Evolutionary conservation across 1,140 invertebrate species (phyloP).

Genomic region (Drosophila guanche): DNA sequence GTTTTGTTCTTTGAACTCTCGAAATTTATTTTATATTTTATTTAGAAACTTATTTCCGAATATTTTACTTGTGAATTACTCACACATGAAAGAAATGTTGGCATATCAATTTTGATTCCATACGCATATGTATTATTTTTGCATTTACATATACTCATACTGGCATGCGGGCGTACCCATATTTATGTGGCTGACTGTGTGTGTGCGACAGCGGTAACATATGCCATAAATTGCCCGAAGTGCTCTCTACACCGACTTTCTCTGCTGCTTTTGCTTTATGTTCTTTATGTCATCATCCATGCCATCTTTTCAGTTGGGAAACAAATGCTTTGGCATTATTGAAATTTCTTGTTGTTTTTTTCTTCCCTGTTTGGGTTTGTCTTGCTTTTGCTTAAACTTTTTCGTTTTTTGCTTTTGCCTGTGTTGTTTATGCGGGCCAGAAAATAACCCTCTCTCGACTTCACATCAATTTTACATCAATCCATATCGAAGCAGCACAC

Average conservation of each 20-base stretch:
- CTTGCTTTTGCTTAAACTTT: conserved; percentile 2
- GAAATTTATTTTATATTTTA: conserved; percentile 61
- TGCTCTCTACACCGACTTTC: conserved; percentile 57
- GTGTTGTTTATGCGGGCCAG: conserved; percentile 75
- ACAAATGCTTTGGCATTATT: conserved; percentile 74
- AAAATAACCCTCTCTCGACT: conserved; percentile 73
- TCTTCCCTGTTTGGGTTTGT: conserved; percentile 2
- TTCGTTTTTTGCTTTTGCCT: conserved; percentile 43
- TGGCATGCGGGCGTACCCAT: too few species aligned
- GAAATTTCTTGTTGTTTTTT: conserved; percentile 65
- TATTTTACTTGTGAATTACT: conserved; percentile 78
- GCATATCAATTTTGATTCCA: conserved; percentile 80
- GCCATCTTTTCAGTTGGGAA: conserved; percentile 44
- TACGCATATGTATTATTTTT: conserved; percentile 78
- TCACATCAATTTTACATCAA: conserved; percentile 79
- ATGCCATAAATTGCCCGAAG: conserved; percentile 80
- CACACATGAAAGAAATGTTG: conserved; percentile 75
- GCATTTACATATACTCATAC: conserved; percentile 69
- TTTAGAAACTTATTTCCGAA: conserved; percentile 71
- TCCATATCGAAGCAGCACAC: conserved; percentile 57
- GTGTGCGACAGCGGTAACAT: conserved; percentile 59
- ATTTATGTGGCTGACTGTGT: conserved; percentile 12
- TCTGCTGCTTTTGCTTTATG: conserved; percentile 21
- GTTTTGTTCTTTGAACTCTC: conserved; percentile 16
- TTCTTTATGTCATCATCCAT: conserved; percentile 3